Conservation (phyloP, 1,140 invertebrate genomes). For the Penaeus chinensis region DNA sequence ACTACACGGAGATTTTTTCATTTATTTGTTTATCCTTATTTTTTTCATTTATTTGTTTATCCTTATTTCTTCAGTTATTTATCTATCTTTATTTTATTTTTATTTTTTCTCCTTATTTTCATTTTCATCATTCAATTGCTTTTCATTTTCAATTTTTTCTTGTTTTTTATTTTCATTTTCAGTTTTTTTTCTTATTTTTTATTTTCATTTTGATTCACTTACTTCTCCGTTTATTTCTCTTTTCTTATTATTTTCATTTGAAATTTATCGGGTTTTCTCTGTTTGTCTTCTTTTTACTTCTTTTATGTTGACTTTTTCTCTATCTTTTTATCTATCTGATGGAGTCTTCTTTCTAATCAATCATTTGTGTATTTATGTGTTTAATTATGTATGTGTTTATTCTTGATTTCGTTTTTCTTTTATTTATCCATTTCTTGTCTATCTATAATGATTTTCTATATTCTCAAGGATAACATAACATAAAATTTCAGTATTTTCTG, state of each 20-base stretch:
- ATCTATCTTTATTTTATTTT: background rate
- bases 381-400: too few relatives aligned
- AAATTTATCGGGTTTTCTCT: background rate
- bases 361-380: too few relatives aligned
- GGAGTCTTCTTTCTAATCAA: too few relatives aligned
- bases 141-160: background rate
- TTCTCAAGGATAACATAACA: too few relatives aligned
- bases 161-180: background rate
- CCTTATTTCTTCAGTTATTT: background rate
- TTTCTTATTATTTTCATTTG: background rate
- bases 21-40: too few relatives aligned
- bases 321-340: background rate
- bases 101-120: too few relatives aligned
- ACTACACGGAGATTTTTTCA: too few relatives aligned
- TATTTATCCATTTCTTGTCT: too few relatives aligned
- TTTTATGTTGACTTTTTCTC: background rate
- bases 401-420: too few relatives aligned
- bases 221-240: background rate
- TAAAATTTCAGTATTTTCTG: too few relatives aligned
- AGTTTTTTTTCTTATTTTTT: background rate
- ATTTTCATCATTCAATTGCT: background rate
- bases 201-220: background rate
- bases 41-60: constrained; percentile 5
- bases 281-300: background rate
- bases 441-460: too few relatives aligned